Evolutionary conservation across 2,888 invertebrate genomes (phyloP), one percentile per base, ranked within the genome.

Genomic region (Leptinotarsa juncta): DNA sequence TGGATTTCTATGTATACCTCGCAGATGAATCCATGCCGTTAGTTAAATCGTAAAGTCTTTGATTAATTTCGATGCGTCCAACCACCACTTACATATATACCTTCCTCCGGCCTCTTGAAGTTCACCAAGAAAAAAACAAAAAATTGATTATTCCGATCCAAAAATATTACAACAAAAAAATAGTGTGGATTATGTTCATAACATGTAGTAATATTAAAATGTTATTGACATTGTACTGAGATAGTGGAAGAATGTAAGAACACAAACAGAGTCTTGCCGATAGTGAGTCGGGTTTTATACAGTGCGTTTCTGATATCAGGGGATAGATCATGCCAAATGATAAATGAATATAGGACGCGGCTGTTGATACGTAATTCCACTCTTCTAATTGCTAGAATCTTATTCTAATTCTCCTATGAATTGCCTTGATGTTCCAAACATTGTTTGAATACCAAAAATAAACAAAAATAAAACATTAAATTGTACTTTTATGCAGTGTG

Each of bases 81-180:
- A 69, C 69, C 69, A 69, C 69, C 69, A 69, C 69, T 69, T 69
- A 69, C 69, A 69, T 69, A 55, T 69, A 69, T 69, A 69, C 69
- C 55, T 57, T 69, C 69, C 69, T 69, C 57, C 57, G 57, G 69
- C 69, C 42, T 57, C 69, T 69, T 69, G 69, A 57, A 7, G 69
- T 53, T 69, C n/a, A 69, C 69, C 69, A 69, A 69, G 57, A 69
- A 69, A 69, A 57, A 69, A 69, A 68, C 53, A 68, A 68, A 69
- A 69, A 69, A 23, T 51, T 16, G 48, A 57, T 69, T 69, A 69
- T 69, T 57, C 26, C 32, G 42, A 16, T 32, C 62, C 23, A 57
- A 23, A 57, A 16, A 62, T 62, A 15, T 26, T 32, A 32, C 16
- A 42, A 32, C 62, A 16, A 18, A 32, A 62, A 62, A 32, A 15